phyloP scores from a whole-genome alignment of 2,113 vertebrate genomes.

The Trichechus manatus region DNA sequence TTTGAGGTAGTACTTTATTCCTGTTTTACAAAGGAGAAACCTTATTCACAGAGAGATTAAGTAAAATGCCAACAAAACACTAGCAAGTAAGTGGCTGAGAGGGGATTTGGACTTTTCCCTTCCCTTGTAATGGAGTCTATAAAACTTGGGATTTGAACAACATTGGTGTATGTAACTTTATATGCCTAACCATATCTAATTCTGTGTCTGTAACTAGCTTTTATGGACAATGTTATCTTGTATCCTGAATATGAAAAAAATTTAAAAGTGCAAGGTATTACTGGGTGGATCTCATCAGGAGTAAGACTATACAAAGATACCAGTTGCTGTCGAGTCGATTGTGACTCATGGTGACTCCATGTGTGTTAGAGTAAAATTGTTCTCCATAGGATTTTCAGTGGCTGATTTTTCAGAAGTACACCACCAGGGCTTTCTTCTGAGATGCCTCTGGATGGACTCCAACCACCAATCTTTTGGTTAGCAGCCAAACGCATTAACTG shows the following conservation, averaged over 20 bases:
- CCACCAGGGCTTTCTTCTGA: not conserved
- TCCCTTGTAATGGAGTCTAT: not conserved
- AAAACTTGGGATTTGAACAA: not conserved
- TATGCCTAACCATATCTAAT: too few species aligned
- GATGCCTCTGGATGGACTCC: not conserved
- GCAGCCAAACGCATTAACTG: not conserved
- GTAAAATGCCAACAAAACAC: not conserved
- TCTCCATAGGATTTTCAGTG: not conserved
- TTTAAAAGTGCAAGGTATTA: not conserved
- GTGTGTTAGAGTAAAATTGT: not conserved
- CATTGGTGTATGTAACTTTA: not conserved
- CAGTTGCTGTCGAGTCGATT: not conserved
- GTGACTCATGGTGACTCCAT: not conserved
- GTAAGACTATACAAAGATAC: not conserved
- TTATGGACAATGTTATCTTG: not conserved
- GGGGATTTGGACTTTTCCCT: not conserved
- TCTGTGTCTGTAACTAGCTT: not conserved
- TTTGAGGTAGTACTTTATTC: not conserved
- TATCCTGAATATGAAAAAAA: not conserved
- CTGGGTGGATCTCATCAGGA: not conserved
- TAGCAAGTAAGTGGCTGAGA: not conserved
- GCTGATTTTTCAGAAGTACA: not conserved
- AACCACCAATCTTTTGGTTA: not conserved
- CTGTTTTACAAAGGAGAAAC: not conserved
- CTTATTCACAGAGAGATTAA: not conserved